phyloP scores from a whole-genome alignment of 2,797 vertebrate species.

The Nyctalus aviator region DNA sequence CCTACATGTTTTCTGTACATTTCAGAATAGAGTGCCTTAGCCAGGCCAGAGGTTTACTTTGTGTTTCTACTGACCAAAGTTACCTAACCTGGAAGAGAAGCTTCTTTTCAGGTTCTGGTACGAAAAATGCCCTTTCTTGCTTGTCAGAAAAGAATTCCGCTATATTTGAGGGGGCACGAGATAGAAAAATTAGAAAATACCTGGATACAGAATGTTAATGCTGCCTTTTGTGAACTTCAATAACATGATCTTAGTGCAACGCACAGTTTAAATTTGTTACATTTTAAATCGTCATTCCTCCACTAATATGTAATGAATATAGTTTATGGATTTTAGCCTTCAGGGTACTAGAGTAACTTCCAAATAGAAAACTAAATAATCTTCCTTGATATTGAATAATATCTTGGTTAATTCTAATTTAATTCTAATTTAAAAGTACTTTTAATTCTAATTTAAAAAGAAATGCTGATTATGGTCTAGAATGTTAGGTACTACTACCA shows the following conservation, averaged over 20 bases:
- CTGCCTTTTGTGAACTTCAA: conserved; percentile 15
- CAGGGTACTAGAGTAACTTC: conserved; percentile 37
- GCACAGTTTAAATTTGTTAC: conserved; percentile 1
- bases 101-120: conserved; percentile 50
- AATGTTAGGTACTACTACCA: not conserved
- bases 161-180: not conserved
- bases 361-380: conserved; percentile 53
- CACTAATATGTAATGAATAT: conserved; percentile 2
- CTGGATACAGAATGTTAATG: not conserved
- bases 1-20: not conserved
- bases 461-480: conserved; percentile 7
- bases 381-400: conserved; percentile 45
- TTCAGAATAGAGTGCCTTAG: conserved; percentile 69
- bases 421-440: conserved; percentile 58
- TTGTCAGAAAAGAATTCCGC: conserved; percentile 61
- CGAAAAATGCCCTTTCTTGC: conserved; percentile 38
- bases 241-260: not conserved
- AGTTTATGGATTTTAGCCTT: conserved; percentile 46
- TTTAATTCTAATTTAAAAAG: conserved; percentile 51
- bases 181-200: conserved; percentile 5
- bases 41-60: conserved; percentile 51
- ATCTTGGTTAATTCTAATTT: conserved; percentile 53
- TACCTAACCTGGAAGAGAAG: conserved; percentile 38
- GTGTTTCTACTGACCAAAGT: conserved; percentile 52
- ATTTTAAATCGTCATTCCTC: not conserved